Base-by-base conservation (phyloP, 2,113 vertebrate genomes). In the Rynchops niger region DNA sequence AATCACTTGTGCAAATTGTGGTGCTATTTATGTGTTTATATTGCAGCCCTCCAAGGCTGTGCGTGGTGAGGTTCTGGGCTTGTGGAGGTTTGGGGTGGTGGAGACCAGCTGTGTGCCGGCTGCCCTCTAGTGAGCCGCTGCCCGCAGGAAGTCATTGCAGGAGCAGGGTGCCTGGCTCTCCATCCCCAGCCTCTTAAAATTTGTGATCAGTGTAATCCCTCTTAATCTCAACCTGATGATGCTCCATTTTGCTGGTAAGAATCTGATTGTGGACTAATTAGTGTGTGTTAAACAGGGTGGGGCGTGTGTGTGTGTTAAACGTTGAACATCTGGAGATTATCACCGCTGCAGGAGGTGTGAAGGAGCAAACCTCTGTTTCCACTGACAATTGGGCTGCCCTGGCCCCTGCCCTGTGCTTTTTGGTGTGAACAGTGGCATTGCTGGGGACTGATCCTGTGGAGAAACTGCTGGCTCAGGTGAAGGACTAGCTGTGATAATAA, bases 71-170 rank as follows among this genome's bases (percentile, higher is more conserved):
- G 58, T 13, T 56, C 17, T 10, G 5, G 1, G 21, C 38, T 22
- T 6, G 67, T 4, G 1, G 84, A 23, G 27, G 15, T 47, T 65
- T 9, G 38, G 78, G 62, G 6, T 38, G 66, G 5, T 29, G 72
- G 62, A 90, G 77, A 20, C 9, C 12, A 69, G 71, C 89, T 1
- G 76, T 26, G 91, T 21, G 53, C 63, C 1, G 85, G 73, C 93
- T 97, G 97, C 97, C 97, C 97, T 95, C 97, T 97, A 90, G 96
- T 92, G 97, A 97, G 80, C 42, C 26, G 1, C 72, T 52, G 87
- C 72, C 90, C 23, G 0, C 43, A 7, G 9, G 27, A 56, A 59
- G 6, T 73, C 55, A 20, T 70, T 0, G 36, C 34, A 4, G 52
- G 30, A 82, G 50, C 2, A 0, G 53, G n/a, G 61, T 43, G 42